A percentile compares a stretch with the other conserved stretches of the same genome.
phyloP scores from a whole-genome alignment of 2,113 vertebrate species.

The Peromyscus californicus region DNA sequence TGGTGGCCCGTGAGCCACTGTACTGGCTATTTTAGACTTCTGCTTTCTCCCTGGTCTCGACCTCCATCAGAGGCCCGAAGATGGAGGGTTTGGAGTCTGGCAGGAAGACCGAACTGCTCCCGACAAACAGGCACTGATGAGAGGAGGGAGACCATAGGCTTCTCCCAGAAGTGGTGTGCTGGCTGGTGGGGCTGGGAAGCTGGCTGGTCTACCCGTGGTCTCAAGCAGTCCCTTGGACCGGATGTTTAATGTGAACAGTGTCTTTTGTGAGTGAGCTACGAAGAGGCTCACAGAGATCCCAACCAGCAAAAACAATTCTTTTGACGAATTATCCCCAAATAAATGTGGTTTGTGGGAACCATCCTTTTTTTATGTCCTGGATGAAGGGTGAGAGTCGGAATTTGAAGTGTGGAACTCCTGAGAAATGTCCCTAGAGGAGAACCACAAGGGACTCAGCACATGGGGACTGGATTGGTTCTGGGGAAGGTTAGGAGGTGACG shows the following conservation, averaged over 20 bases:
- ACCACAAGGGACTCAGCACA: neutral
- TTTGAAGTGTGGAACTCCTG: neutral
- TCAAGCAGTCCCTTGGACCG: rapidly evolving
- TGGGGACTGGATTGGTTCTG: neutral
- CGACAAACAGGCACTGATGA: neutral
- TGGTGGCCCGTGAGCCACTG: neutral
- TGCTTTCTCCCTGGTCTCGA: neutral
- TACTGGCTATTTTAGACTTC: neutral
- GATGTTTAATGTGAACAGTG: neutral
- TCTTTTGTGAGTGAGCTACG: neutral
- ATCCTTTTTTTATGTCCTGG: neutral
- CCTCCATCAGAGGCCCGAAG: neutral
- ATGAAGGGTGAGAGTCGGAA: neutral
- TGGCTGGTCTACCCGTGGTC: rapidly evolving
- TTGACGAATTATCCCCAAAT: conserved; percentile 50
- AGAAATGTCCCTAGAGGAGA: neutral
- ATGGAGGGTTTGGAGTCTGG: neutral
- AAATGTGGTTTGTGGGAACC: conserved; percentile 47
- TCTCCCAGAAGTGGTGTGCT: neutral
- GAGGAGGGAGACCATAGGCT: too few relatives aligned
- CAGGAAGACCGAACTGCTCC: neutral
- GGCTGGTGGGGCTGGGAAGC: neutral
- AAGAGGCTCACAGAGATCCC: neutral
- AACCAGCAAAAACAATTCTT: conserved; percentile 18
- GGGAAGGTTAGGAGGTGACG: neutral